A percentile compares a stretch with the other conserved stretches of the same genome.
Conservation (phyloP, 2,888 invertebrate species). For the Gymnocheta viridis region DNA sequence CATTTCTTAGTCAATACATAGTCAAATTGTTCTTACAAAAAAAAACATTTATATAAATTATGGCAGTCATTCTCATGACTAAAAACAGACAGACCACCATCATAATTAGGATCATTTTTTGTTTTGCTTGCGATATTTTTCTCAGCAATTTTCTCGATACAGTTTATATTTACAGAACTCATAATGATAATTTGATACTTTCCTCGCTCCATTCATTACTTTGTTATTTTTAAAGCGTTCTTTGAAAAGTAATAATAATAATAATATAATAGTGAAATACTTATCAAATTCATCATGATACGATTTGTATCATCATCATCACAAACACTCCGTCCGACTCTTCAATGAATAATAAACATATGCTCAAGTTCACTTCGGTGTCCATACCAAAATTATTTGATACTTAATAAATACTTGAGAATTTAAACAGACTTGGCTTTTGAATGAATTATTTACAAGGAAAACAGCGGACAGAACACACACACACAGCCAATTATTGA, state of each 20-base stretch:
- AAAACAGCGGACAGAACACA: slow-evolving; percentile 10
- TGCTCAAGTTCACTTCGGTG: slow-evolving; percentile 42
- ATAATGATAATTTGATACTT: slow-evolving; percentile 58
- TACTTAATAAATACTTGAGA: slow-evolving; percentile 67
- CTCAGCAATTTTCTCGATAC: slow-evolving; percentile 20
- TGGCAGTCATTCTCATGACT: slow-evolving; percentile 51
- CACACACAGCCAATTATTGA: slow-evolving; percentile 34
- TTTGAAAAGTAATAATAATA: background rate
- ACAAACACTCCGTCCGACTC: slow-evolving; percentile 12
- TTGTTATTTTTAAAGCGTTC: slow-evolving; percentile 22
- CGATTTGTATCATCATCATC: slow-evolving; percentile 12
- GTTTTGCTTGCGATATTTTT: background rate
- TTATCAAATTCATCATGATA: slow-evolving; percentile 42
- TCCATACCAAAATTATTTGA: slow-evolving; percentile 61
- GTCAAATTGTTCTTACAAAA: no score
- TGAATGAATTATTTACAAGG: slow-evolving; percentile 36
- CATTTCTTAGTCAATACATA: slow-evolving; percentile 11
- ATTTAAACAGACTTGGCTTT: slow-evolving; percentile 23
- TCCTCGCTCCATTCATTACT: slow-evolving; percentile 27
- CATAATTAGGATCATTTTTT: background rate
- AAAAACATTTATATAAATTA: slow-evolving; percentile 6
- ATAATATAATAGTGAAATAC: background rate
- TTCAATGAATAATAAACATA: slow-evolving; percentile 54
- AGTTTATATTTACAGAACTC: slow-evolving; percentile 27
- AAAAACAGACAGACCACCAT: slow-evolving; percentile 50